Percentiles rank a stretch among this genome's conserved stretches.
phyloP scores from a whole-genome alignment of 2,797 vertebrate genomes.

The Pseudotriccus pelzelni region DNA sequence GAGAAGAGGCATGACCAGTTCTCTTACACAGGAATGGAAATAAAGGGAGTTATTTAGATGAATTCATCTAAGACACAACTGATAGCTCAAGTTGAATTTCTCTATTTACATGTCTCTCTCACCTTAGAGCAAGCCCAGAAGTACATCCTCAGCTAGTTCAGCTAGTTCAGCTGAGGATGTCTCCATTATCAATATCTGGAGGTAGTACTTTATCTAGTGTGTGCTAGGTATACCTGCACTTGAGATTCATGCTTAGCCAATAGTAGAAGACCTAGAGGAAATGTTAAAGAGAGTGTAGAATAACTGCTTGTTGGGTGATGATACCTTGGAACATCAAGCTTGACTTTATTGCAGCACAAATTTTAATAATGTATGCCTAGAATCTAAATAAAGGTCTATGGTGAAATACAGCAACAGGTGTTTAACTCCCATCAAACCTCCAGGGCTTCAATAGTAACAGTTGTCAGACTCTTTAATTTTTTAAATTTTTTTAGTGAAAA shows the following conservation, averaged over 20 bases:
- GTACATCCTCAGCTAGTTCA: not conserved
- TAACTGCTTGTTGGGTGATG: not conserved
- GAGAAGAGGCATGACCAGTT: not conserved
- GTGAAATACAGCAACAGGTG: not conserved
- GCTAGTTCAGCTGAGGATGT: not conserved
- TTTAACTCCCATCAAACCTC: not conserved
- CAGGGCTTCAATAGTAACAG: not conserved
- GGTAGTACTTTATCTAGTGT: not conserved
- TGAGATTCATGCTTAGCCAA: not conserved
- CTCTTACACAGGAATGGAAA: not conserved
- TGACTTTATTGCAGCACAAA: not conserved
- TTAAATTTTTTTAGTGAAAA: not conserved
- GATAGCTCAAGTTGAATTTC: not conserved
- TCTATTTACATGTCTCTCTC: not conserved
- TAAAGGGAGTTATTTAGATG: not conserved
- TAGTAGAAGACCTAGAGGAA: not conserved
- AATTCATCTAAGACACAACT: not conserved
- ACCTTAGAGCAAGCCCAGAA: not conserved
- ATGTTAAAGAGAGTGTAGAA: not conserved
- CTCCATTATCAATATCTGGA: not conserved
- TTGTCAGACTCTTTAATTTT: not conserved
- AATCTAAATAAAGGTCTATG: not conserved
- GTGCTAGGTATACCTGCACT: not conserved
- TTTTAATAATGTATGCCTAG: not conserved
- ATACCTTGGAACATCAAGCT: not conserved